A percentile compares a stretch with the other conserved stretches of the same genome.
Evolutionary conservation across 1,140 invertebrate species (phyloP).

Genomic region (Drosophila pectinifera): DNA sequence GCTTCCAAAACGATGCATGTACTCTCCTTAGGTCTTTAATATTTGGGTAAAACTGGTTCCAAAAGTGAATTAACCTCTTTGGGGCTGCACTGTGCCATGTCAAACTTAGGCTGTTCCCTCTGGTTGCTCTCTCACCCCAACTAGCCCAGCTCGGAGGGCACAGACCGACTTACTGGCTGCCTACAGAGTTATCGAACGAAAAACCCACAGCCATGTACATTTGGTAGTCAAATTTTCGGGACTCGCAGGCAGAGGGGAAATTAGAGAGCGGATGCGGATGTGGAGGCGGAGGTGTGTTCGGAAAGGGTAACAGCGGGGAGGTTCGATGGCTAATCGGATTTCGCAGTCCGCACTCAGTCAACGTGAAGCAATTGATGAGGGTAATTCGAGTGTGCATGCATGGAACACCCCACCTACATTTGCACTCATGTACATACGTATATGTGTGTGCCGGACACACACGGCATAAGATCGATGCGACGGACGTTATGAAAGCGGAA

Average conservation of each 20-base stretch:
- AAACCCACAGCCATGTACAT: slow-evolving; percentile 47
- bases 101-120: neutral
- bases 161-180: slow-evolving; percentile 3
- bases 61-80: too few relatives aligned
- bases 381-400: slow-evolving; percentile 72
- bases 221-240: slow-evolving; percentile 70
- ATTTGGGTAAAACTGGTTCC: neutral
- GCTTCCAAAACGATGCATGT: neutral
- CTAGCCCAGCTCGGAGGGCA: neutral
- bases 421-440: slow-evolving; percentile 7
- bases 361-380: slow-evolving; percentile 78
- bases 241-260: slow-evolving; percentile 29
- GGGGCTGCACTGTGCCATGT: neutral
- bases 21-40: too few relatives aligned
- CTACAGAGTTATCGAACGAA: slow-evolving; percentile 30
- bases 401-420: slow-evolving; percentile 46
- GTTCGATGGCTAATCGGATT: slow-evolving; percentile 74
- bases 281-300: neutral
- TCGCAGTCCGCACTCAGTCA: slow-evolving; percentile 69
- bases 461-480: slow-evolving; percentile 24
- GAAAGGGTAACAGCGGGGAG: neutral
- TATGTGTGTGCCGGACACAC: neutral
- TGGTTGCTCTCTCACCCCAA: neutral
- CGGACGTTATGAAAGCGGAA: slow-evolving; percentile 56
- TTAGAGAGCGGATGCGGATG: slow-evolving; percentile 13